Conservation (phyloP, 2,888 invertebrate species). For the Trachelus stipa region DNA sequence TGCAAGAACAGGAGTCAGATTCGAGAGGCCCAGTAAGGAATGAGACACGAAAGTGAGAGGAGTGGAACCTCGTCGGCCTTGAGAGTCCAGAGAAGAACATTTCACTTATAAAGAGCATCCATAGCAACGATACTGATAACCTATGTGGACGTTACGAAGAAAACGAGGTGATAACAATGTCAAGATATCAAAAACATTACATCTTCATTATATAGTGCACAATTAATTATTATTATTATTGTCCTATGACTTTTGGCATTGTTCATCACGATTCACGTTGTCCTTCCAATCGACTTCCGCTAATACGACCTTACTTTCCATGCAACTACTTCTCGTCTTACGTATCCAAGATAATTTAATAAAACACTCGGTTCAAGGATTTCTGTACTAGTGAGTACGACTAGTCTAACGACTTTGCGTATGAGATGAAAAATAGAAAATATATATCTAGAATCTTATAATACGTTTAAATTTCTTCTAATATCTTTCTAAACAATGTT, state of each 20-base stretch:
- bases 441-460: background rate
- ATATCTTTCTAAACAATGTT: background rate
- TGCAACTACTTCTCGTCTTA: background rate
- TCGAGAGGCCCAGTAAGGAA: slow-evolving; percentile 26
- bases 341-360: background rate
- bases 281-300: background rate
- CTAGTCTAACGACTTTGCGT: background rate
- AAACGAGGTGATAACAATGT: background rate
- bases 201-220: background rate
- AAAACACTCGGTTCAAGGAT: background rate
- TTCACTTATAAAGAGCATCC: slow-evolving; percentile 46
- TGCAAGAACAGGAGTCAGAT: slow-evolving; percentile 21
- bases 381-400: background rate
- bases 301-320: background rate
- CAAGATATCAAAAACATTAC: background rate
- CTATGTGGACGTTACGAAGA: background rate
- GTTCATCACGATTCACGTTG: background rate
- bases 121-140: background rate
- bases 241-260: background rate
- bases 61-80: slow-evolving; percentile 53
- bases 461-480: background rate
- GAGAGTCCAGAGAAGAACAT: slow-evolving; percentile 47
- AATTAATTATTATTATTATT: background rate
- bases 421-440: background rate
- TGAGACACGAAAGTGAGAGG: slow-evolving; percentile 55